Evolutionary conservation across 2,797 vertebrate genomes (phyloP).

Genomic region (Tokudaia muenninki): DNA sequence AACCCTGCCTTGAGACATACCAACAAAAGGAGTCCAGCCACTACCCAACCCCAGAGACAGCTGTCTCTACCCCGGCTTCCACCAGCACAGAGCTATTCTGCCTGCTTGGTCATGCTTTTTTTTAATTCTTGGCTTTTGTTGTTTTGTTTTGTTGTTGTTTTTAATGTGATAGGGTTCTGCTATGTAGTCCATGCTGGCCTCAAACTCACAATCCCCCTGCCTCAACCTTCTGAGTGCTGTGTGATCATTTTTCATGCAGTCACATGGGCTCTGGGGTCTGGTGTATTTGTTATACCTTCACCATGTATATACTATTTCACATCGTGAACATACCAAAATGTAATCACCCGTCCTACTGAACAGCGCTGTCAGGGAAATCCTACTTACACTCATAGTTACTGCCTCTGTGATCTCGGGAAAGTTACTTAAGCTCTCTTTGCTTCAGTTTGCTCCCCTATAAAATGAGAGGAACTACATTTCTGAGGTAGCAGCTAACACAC

Average conservation of each 20-base stretch:
- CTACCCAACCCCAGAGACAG: neutral
- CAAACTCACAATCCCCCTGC: neutral
- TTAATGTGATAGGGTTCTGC: neutral
- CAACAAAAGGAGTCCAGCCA: neutral
- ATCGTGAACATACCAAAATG: rapidly evolving
- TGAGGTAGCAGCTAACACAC: neutral
- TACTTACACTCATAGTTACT: neutral
- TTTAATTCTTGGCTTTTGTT: neutral
- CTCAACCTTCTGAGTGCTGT: neutral
- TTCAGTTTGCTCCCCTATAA: neutral
- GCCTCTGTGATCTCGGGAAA: neutral
- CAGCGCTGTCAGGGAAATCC: neutral
- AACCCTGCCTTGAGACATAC: neutral
- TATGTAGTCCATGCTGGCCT: neutral
- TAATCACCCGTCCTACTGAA: rapidly evolving
- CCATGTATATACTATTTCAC: too few species aligned
- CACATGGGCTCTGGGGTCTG: neutral
- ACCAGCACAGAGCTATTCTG: neutral
- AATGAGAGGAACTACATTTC: neutral
- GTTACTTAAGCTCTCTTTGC: neutral
- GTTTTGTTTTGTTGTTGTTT: neutral
- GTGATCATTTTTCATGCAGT: neutral
- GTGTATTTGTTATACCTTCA: neutral
- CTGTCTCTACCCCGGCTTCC: neutral
- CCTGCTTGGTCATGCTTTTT: neutral